These are phyloP conservation scores for Megaptera novaeangliae DNA, from an alignment of 2,113 vertebrate genomes.

Conservation along the genomic window DNA sequence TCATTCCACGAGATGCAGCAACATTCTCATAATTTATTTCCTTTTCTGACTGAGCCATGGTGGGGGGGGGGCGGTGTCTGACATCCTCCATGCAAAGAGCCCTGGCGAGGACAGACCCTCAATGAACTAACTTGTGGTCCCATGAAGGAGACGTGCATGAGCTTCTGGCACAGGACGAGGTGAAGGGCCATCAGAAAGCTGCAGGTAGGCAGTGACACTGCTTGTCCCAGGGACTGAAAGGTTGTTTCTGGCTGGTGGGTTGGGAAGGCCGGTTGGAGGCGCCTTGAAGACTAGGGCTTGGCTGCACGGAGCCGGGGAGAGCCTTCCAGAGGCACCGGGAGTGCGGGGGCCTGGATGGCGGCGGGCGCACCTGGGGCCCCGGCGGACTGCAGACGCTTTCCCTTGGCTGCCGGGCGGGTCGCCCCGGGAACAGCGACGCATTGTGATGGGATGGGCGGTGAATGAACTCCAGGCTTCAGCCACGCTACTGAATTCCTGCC, in stretches of 20 bases:
- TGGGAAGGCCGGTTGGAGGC: rapidly evolving
- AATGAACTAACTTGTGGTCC: rapidly evolving
- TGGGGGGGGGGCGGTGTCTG: rapidly evolving
- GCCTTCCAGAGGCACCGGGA: neutral
- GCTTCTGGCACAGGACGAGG: rapidly evolving
- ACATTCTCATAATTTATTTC: rapidly evolving
- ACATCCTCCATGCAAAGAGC: neutral
- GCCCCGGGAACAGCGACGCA: neutral
- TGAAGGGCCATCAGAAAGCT: rapidly evolving
- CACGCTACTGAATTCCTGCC: neutral
- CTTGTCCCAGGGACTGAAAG: neutral
- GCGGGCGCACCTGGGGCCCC: neutral
- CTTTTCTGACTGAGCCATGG: neutral
- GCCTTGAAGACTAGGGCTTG: neutral
- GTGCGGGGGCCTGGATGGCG: neutral
- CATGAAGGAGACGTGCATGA: neutral
- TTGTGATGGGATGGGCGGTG: neutral
- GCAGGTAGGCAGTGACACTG: rapidly evolving
- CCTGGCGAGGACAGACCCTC: neutral
- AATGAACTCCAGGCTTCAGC: neutral
- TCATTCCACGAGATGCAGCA: rapidly evolving
- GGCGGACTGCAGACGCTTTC: neutral
- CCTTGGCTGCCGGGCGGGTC: neutral
- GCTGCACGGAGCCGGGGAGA: neutral
- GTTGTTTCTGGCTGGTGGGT: neutral